Percentiles rank a stretch among this genome's conserved stretches.
These are phyloP conservation scores for Sebastes taczanowskii DNA, from an alignment of 2,797 vertebrate species.

Conservation along the genomic window DNA sequence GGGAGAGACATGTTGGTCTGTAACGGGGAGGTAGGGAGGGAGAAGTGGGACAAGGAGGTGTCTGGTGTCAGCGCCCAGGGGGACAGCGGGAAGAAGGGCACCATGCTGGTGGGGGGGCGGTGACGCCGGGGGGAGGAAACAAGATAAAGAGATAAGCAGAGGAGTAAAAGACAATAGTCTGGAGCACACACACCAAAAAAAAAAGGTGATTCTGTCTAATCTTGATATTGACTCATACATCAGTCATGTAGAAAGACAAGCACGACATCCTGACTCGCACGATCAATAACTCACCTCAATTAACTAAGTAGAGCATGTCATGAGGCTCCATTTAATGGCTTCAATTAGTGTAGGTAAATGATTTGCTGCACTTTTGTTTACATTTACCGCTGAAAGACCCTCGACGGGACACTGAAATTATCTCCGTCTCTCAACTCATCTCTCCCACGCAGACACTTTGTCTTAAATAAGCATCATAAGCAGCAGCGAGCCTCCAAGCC, in stretches of 20 bases:
- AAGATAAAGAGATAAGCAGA: conserved; percentile 47
- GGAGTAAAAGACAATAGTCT: conserved; percentile 46
- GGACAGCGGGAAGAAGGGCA: conserved; percentile 55
- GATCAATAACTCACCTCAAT: conserved; percentile 68
- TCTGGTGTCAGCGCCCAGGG: conserved; percentile 63
- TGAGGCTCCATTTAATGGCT: conserved; percentile 42
- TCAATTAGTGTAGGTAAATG: conserved; percentile 54
- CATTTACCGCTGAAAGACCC: conserved; percentile 42
- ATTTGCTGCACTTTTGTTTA: conserved; percentile 55
- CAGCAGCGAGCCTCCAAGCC: not conserved
- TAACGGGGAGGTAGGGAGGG: conserved; percentile 24
- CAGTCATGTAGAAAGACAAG: conserved; percentile 8
- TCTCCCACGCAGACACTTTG: conserved; percentile 37
- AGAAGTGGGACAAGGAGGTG: conserved; percentile 58
- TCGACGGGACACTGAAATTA: conserved; percentile 15
- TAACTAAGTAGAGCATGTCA: conserved; percentile 56
- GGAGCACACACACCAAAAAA: not conserved
- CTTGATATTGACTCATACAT: conserved; percentile 33
- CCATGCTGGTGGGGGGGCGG: conserved; percentile 35
- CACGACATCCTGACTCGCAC: conserved; percentile 25
- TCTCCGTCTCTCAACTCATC: conserved; percentile 26
- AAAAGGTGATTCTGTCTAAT: conserved; percentile 3
- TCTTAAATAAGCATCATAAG: conserved; percentile 30
- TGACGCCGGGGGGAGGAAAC: not conserved
- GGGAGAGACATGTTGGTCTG: conserved; percentile 34